Base-by-base conservation (phyloP, 2,797 vertebrate species). In the Bradypodion pumilum region DNA sequence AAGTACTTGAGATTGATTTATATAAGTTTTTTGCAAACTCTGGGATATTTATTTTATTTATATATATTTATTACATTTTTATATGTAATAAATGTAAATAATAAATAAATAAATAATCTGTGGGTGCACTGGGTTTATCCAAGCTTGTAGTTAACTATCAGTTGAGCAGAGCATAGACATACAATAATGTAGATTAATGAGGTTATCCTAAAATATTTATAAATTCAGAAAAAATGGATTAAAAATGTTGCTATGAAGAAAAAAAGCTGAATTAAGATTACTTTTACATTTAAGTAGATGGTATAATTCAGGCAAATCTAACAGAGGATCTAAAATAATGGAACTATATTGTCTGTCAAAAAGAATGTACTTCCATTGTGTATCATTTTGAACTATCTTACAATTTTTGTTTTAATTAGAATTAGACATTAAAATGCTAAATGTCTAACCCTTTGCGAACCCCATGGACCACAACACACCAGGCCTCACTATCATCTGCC, bases 201-300 rank as follows among this genome's bases (percentile, higher is more conserved):
- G n/a, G 46, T 85, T 60, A 2, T 87, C 16, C 59, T 83, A 66
- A 82, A 70, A 59, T 89, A 80, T 35, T 88, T 90, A 69, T 42
- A 83, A 88, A 77, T 73, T 19, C 32, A 85, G 59, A 63, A 63
- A 13, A 40, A 72, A 72, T 85, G 46, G 7, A 80, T 37, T 89
- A 15, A 12, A 79, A 79, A 21, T 19, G 82, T 59, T 87, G 46
- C 44, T 46, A 35, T 84, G 87, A 83, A 82, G 7, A 66, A 52
- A 42, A 60, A 78, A 83, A n/a, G 37, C 2, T 49, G 76, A 85
- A 66, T 72, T 0, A 12, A 75, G 1, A 16, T 42, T 46, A 73
- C 40, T 74, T 32, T 74, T 66, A 29, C 49, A 29, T 59, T 68
- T 42, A 29, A 25, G 3, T 25, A n/a, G 9, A 69, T 52, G 16